phyloP scores from a whole-genome alignment of 1,140 invertebrate genomes.

The Hylaeus anthracinus region DNA sequence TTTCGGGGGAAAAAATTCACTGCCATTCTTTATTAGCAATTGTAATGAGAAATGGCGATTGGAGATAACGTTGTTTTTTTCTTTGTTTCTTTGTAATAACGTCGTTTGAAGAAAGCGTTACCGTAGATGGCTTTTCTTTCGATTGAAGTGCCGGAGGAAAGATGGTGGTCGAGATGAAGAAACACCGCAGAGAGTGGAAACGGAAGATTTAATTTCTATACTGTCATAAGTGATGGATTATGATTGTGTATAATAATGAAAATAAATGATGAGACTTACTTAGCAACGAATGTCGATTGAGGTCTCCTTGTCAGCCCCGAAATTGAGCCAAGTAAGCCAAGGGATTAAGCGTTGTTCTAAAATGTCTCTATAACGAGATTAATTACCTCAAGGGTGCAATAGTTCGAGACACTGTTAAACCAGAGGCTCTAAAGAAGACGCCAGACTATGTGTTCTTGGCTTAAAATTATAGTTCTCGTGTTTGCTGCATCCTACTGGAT shows the following conservation, averaged over 20 bases:
- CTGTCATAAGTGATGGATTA: too few species aligned
- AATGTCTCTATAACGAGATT: not conserved
- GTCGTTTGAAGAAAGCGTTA: too few species aligned
- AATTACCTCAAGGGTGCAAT: not conserved
- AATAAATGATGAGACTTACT: too few species aligned
- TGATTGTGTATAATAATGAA: not conserved
- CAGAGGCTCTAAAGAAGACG: not conserved
- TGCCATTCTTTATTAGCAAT: not conserved
- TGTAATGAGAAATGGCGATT: not conserved
- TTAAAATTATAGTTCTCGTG: not conserved
- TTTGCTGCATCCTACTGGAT: too few species aligned
- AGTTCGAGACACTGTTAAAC: slow-evolving; percentile 5
- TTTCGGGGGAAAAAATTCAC: not conserved
- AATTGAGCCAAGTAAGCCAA: not conserved
- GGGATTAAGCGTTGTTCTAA: not conserved
- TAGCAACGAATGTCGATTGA: not conserved
- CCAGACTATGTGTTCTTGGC: not conserved
- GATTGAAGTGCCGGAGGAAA: too few species aligned
- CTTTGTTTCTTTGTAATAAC: too few species aligned
- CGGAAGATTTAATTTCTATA: too few species aligned
- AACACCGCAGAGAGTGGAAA: too few species aligned
- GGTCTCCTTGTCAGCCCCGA: not conserved
- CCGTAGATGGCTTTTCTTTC: too few species aligned
- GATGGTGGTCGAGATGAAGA: too few species aligned
- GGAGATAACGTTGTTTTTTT: too few species aligned